Base-by-base conservation (phyloP, 2,888 invertebrate genomes). In the Myopa tessellatipennis region DNA sequence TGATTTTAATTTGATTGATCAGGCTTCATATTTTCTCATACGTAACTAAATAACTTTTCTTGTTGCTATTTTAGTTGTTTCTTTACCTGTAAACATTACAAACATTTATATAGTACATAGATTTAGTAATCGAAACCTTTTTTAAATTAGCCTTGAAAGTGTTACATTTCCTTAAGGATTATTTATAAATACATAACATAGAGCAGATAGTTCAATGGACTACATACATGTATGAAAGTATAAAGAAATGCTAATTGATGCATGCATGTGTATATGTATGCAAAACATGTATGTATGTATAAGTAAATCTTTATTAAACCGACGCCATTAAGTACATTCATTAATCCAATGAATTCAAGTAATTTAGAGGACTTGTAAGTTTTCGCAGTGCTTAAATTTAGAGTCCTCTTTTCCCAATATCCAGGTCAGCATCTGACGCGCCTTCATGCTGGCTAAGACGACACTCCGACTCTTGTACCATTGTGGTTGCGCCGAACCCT, bases 361-460 rank as follows among this genome's bases (percentile, higher is more conserved):
- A 45, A n/a, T 69, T 93, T 94, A 95, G 89, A 95, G 93, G 87
- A 95, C 95, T 87, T 96, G 93, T 73, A 96, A 91, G 86, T 96
- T 96, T 90, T 96, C 96, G 91, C 96, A 96, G 90, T 96, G 95
- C 90, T 96, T 96, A 90, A 96, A 96, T 89, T 96, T 96, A 34
- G 95, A 93, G 89, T 96, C 96, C 88, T 96, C 96, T 85, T 96
- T 96, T 69, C 96, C 96, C 87, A 96, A 94, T 72, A 96, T 93
- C 96, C 96, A 96, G 34, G 96, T 96, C 82, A 96, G 92, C 95
- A 96, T 95, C 89, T 96, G 96, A 72, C 96, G 91, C 0, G 96
- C 96, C 86, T 95, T 95, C 95, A 96, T 95, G 89, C 95, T 96
- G 4, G 95, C 96, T 82, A 95, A 91, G 34, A 96, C 94, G 4